phyloP scores from a whole-genome alignment of 2,113 vertebrate species.

The Brienomyrus longianalis region DNA sequence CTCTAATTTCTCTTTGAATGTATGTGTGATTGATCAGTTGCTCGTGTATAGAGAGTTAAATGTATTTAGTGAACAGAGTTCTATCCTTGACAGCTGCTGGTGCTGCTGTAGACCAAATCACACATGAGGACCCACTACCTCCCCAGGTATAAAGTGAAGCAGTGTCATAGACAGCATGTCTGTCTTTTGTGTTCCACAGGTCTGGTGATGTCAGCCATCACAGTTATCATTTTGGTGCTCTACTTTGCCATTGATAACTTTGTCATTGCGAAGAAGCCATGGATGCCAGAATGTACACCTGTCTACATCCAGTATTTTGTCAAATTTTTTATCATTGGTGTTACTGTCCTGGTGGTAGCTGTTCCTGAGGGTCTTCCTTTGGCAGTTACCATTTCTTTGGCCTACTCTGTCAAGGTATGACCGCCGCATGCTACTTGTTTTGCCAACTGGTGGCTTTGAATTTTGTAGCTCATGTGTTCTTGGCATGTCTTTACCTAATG shows the following conservation, averaged over 20 bases:
- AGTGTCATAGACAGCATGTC: neutral
- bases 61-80: neutral
- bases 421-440: neutral
- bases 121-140: neutral
- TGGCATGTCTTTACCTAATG: neutral
- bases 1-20: neutral
- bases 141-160: neutral
- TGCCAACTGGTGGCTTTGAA: neutral
- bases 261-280: constrained; percentile 69
- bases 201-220: constrained; percentile 79
- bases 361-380: constrained; percentile 76
- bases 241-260: constrained; percentile 78
- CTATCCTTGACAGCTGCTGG: neutral
- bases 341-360: constrained; percentile 75
- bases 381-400: constrained; percentile 77
- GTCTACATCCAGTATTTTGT: constrained; percentile 78
- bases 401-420: constrained; percentile 77
- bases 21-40: neutral
- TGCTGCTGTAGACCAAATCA: neutral
- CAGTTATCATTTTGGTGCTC: constrained; percentile 75
- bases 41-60: neutral
- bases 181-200: constrained; percentile 44
- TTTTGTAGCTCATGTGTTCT: neutral
- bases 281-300: constrained; percentile 73
- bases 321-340: constrained; percentile 80